Conservation (phyloP, 2,113 vertebrate species). For the Mesitornis unicolor region DNA sequence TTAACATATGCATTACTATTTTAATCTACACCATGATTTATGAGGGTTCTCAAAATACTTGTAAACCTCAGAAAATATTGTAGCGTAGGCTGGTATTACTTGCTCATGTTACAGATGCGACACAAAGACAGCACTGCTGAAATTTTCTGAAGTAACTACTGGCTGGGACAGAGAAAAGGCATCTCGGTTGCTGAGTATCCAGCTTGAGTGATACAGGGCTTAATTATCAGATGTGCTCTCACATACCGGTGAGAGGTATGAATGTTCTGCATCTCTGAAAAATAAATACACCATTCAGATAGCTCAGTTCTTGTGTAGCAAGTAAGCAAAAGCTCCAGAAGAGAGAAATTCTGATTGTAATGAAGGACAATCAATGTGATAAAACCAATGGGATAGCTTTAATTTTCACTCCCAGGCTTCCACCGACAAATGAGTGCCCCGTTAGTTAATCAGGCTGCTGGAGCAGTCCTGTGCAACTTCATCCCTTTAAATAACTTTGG, state of each 20-base stretch:
- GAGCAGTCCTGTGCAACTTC: background rate
- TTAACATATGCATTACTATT: background rate
- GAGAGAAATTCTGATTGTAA: background rate
- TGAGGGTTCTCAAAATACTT: slow-evolving; percentile 2
- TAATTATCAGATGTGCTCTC: background rate
- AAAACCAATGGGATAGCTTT: background rate
- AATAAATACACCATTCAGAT: background rate
- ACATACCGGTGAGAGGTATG: background rate
- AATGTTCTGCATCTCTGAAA: background rate
- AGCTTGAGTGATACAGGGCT: background rate
- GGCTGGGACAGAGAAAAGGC: background rate
- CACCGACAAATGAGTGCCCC: background rate
- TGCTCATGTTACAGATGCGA: background rate
- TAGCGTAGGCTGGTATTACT: fast-evolving
- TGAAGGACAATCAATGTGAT: background rate
- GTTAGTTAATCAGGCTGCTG: background rate
- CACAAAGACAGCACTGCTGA: background rate
- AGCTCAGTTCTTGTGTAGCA: background rate
- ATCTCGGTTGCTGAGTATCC: background rate
- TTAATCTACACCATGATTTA: background rate
- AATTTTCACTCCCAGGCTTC: background rate
- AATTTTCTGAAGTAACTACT: background rate
- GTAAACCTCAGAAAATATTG: background rate
- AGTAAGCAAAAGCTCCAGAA: background rate
- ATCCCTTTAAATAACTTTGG: slow-evolving; percentile 9